A percentile compares a stretch with the other conserved stretches of the same genome.
Conservation (phyloP, 30 jellyfish, hydroid and myxozoan genomes). For the Catostylus mosaicus region DNA sequence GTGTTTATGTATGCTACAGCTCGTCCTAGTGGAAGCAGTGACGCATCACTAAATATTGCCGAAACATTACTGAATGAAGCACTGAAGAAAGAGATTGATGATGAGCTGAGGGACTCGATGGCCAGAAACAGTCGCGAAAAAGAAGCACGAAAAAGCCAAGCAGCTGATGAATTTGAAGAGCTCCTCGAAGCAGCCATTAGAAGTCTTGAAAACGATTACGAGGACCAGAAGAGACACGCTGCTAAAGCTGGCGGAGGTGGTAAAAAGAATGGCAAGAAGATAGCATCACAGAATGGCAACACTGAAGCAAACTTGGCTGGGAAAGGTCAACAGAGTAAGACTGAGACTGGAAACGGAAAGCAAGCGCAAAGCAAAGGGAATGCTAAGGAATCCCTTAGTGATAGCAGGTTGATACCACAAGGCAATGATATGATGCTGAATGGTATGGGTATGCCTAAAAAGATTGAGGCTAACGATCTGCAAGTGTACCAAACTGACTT, state of each 20-base stretch:
- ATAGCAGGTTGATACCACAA: neutral
- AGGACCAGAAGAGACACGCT: neutral
- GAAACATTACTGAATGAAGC: conserved; percentile 18
- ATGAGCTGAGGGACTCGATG: conserved; percentile 8
- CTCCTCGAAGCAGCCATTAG: neutral
- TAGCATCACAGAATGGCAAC: neutral
- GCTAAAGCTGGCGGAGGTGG: neutral
- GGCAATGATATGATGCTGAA: neutral
- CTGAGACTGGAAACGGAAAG: too few species aligned
- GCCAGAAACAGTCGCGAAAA: neutral
- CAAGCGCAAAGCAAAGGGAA: too few species aligned
- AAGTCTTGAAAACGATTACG: neutral
- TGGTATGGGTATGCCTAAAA: neutral
- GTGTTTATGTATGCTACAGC: neutral
- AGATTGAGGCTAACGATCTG: neutral
- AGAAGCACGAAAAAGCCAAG: neutral
- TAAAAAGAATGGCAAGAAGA: neutral
- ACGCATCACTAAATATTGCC: conserved; percentile 3
- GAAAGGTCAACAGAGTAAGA: too few species aligned
- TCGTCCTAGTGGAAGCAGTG: conserved; percentile 3
- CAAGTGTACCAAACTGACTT: neutral
- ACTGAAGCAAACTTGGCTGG: too few species aligned
- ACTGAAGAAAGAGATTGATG: conserved; percentile 23
- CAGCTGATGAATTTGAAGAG: neutral
- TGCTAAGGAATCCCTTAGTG: too few species aligned